Evolutionary conservation across 2,113 vertebrate species (phyloP), one percentile per base, ranked within the genome.

Genomic region (Petromus typicus): DNA sequence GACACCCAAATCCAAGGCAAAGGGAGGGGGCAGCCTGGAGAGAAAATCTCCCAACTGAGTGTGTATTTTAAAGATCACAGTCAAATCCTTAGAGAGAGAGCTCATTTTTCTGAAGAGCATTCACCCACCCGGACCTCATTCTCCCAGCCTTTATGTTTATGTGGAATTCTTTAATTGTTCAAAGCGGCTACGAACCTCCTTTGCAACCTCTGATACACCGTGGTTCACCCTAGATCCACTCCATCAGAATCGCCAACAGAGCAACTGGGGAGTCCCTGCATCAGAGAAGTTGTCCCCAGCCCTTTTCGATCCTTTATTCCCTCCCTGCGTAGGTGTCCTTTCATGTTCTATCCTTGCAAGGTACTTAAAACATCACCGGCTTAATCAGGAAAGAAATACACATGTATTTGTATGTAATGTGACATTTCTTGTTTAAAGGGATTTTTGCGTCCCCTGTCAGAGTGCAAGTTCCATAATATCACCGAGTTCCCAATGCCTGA

Each of bases 261-360:
- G 56, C 37, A 37, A 34, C 23, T 18, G 2, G 14, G 66, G 12
- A 78, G 2, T 32, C 16, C 37, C 3, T 6, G 3, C 22, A 4
- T 20, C 13, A 0, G 4, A 27, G 13, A 59, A 10, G 4, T 12
- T 27, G 3, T n/a, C 17, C 64, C 30, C 5, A 37, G 59, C 22
- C 34, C 1, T 43, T 11, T 22, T 48, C 34, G 17, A 45, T 16
- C 32, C 37, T 57, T 84, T 51, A 11, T 48, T 43, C 23, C 18
- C 10, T 34, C 27, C 22, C 3, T 75, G 32, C 43, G 32, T 12
- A 82, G 40, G 43, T 71, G 45, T 43, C 76, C 16, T 67, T 61
- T 27, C 32, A 64, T 6, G 12, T 12, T 34, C 30, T 61, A 20
- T 66, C 71, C 64, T 90, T 83, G 10, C 11, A 54, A 71, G 93